Conservation (phyloP, 1,140 invertebrate species). For the Meloidogyne exigua region DNA sequence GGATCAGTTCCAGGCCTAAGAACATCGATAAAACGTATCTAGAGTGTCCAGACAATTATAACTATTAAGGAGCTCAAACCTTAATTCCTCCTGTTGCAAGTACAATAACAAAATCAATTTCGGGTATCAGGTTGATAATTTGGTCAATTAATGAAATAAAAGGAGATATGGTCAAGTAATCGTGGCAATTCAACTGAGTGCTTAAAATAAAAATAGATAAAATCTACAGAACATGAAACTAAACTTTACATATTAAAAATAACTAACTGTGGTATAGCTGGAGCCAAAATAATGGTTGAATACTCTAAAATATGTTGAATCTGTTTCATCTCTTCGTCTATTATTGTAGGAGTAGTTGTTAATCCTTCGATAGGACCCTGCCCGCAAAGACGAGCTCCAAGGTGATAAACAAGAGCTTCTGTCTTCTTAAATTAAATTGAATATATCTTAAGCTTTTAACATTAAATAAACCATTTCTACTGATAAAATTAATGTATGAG, state of each 20-base stretch:
- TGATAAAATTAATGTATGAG: constrained; percentile 55
- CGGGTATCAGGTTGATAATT: constrained; percentile 49
- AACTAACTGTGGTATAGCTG: constrained; percentile 55
- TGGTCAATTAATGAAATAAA: constrained; percentile 50
- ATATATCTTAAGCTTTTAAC: background rate
- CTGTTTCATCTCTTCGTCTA: constrained; percentile 33
- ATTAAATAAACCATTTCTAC: constrained; percentile 42
- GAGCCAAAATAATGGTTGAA: constrained; percentile 57
- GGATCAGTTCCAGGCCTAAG: constrained; percentile 13
- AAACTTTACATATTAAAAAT: background rate
- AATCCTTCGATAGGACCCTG: constrained; percentile 1
- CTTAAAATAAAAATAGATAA: background rate
- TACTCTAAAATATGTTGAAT: constrained; percentile 41
- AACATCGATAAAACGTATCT: constrained; percentile 39
- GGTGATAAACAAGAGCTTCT: constrained; percentile 54
- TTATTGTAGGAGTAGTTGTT: constrained; percentile 8
- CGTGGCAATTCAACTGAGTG: constrained; percentile 59
- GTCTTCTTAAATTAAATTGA: constrained; percentile 52
- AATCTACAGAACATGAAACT: background rate
- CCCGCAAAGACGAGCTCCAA: constrained; percentile 51
- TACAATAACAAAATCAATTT: constrained; percentile 57
- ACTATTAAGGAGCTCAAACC: constrained; percentile 32
- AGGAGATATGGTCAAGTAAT: constrained; percentile 58
- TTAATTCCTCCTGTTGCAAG: constrained; percentile 60
- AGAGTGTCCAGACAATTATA: background rate